A percentile compares a stretch with the other conserved stretches of the same genome.
Conservation (phyloP, 1,140 invertebrate genomes). For the Agrypnia vestita region DNA sequence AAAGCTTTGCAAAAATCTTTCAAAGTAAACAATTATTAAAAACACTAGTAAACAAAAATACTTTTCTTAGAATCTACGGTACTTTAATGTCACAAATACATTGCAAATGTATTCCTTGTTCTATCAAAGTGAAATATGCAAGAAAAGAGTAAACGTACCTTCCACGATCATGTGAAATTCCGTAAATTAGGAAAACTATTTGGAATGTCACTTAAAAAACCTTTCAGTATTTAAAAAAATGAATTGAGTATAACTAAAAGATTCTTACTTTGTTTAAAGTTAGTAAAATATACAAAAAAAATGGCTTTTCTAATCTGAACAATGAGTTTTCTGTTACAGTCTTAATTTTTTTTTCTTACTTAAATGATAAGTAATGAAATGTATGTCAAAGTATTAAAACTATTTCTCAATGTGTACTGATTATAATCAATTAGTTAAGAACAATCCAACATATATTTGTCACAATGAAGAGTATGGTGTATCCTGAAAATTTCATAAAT, state of each 20-base stretch:
- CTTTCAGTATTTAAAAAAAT: not conserved
- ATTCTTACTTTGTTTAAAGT: constrained; percentile 14
- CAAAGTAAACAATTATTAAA: not conserved
- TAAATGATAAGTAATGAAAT: not conserved
- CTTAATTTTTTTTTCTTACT: constrained; percentile 1
- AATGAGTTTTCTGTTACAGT: not conserved
- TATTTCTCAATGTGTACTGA: constrained; percentile 24
- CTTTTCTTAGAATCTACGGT: no score
- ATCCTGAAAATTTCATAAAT: constrained; percentile 55
- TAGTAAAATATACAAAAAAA: constrained; percentile 1
- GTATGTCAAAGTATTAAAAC: constrained; percentile 13
- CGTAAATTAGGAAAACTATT: not conserved
- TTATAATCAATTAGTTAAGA: constrained; percentile 13
- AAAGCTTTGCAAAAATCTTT: not conserved
- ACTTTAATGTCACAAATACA: no score
- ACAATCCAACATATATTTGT: constrained; percentile 24
- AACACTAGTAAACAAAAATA: no score
- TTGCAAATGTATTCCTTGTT: no score
- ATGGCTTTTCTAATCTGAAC: constrained; percentile 2
- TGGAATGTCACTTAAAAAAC: not conserved
- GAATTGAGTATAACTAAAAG: not conserved
- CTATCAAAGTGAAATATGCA: no score
- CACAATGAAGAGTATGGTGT: constrained; percentile 45
- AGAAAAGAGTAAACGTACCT: not conserved
- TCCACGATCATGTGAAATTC: not conserved